Evolutionary conservation across 2,888 invertebrate genomes (phyloP), one percentile per base, ranked within the genome.

Genomic region (Oegoconia quadripuncta): DNA sequence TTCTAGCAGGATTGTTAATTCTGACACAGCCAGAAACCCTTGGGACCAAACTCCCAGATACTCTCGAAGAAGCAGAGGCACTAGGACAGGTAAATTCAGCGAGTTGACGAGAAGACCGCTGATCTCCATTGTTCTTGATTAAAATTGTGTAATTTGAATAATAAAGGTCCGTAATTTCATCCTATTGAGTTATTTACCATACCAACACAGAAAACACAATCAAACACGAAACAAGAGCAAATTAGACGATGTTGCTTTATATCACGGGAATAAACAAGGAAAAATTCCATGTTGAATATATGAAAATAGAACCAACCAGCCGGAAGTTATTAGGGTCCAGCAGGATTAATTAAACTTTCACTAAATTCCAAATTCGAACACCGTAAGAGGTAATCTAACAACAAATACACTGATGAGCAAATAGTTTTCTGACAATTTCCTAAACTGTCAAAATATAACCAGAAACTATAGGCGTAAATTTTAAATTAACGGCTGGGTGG

Each of bases 21-120:
- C 75, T 91, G 29, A 82, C 88, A 23, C 91, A 91, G 59, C 91
- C 91, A 0, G 91, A 91, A 72, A 91, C 91, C 0, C 81, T 90
- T 9, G 89, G 90, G 45, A 73, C 84, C 9, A 86, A 82, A 44
- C 67, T 91, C 67, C 91, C 91, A 1, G 89, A 91, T 50, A 91
- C 91, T 6, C 73, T 91, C 23, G 84, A 83, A 9, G 90, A 91
- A 42, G 91, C 91, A 0, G 86, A 89, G 37, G 73, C 71, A 0
- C 49, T 84, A 3, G 83, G 81, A 4, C 39, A n/a, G n/a, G n/a
- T n/a, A n/a, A n/a, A n/a, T n/a, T n/a, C n/a, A n/a, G n/a, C n/a
- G n/a, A n/a, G n/a, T n/a, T n/a, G n/a, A n/a, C n/a, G n/a, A n/a
- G n/a, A n/a, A n/a, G n/a, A n/a, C n/a, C n/a, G n/a, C n/a, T n/a